phyloP scores from a whole-genome alignment of 2,888 invertebrate genomes.

The Blomia tropicalis region DNA sequence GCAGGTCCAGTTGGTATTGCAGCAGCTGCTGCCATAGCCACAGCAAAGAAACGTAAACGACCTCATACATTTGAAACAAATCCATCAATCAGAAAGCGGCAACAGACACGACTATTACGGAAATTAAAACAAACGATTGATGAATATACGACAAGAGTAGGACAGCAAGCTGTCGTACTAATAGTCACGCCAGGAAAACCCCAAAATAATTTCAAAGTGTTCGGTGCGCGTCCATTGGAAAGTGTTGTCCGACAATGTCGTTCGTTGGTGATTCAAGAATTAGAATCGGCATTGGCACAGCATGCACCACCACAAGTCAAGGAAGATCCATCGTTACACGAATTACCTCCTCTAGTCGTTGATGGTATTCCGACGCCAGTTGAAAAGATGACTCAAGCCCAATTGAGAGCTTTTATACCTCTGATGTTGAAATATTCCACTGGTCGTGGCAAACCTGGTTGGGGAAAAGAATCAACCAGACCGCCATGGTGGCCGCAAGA shows the following conservation, averaged over 20 bases:
- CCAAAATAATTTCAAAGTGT: slow-evolving; percentile 86
- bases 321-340: slow-evolving; percentile 83
- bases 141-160: slow-evolving; percentile 88
- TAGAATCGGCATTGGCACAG: slow-evolving; percentile 79
- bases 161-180: slow-evolving; percentile 87
- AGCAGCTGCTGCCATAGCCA: slow-evolving; percentile 87
- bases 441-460: slow-evolving; percentile 85
- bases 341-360: slow-evolving; percentile 84
- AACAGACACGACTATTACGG: slow-evolving; percentile 69
- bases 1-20: slow-evolving; percentile 84
- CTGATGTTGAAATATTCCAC: slow-evolving; percentile 95
- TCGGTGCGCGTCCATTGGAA: slow-evolving; percentile 84
- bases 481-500: slow-evolving; percentile 98
- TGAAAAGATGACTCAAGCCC: slow-evolving; percentile 97
- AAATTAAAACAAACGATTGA: slow-evolving; percentile 56
- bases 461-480: slow-evolving; percentile 87
- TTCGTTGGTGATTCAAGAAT: slow-evolving; percentile 80
- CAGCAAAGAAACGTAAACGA: slow-evolving; percentile 81
- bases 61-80: slow-evolving; percentile 93
- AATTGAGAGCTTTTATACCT: slow-evolving; percentile 85
- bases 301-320: slow-evolving; percentile 70
- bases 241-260: slow-evolving; percentile 78
- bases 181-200: slow-evolving; percentile 92
- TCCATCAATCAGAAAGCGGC: slow-evolving; percentile 83
- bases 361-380: slow-evolving; percentile 96